Evolutionary conservation across 1,140 invertebrate genomes (phyloP).

Genomic region (Samia ricini): DNA sequence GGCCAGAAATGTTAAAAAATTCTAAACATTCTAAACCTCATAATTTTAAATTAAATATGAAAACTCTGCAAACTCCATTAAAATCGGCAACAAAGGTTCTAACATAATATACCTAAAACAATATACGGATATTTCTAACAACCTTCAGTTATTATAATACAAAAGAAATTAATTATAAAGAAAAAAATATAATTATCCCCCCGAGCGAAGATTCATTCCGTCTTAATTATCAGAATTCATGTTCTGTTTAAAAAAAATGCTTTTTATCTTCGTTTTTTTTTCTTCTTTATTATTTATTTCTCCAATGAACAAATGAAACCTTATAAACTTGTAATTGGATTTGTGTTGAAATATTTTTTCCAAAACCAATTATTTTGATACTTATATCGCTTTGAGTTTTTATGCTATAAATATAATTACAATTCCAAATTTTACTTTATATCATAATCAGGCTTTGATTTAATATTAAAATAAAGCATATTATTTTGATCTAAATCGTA

Average conservation of each 20-base stretch:
- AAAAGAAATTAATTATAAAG: not conserved
- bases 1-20: too few species aligned
- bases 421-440: too few species aligned
- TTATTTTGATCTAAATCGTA: too few species aligned
- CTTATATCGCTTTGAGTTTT: too few species aligned
- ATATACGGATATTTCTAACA: not conserved
- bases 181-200: conserved; percentile 32
- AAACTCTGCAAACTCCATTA: too few species aligned
- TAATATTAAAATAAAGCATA: too few species aligned
- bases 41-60: too few species aligned
- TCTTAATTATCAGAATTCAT: conserved; percentile 14
- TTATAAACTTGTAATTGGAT: conserved; percentile 23
- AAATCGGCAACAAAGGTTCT: too few species aligned
- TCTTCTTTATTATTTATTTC: conserved; percentile 20
- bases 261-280: conserved; percentile 12
- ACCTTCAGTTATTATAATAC: not conserved
- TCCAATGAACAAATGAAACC: conserved; percentile 13
- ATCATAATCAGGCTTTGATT: too few species aligned
- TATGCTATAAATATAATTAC: not conserved
- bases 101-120: too few species aligned
- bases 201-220: conserved; percentile 15
- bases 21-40: too few species aligned
- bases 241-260: conserved; percentile 4
- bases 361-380: not conserved
- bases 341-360: not conserved